These are phyloP conservation scores for Acrobasis repandana DNA, from an alignment of 2,888 invertebrate genomes.

Conservation along the genomic window DNA sequence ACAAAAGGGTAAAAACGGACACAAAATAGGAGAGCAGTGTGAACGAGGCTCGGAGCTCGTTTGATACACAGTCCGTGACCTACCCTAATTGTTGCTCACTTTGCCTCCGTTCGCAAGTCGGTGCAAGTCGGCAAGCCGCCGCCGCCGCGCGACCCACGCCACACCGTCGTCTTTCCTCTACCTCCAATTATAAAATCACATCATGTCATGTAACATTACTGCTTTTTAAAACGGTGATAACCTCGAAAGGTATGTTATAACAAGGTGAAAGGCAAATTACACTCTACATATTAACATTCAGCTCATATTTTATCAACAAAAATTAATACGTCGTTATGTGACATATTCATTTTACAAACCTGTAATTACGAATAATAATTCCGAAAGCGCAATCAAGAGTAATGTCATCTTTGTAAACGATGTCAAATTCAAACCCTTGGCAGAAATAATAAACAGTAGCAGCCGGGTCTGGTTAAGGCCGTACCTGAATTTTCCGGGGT, in stretches of 20 bases:
- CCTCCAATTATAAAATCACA: constrained; percentile 19
- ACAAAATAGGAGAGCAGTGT: neutral
- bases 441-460: constrained; percentile 17
- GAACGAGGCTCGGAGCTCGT: neutral
- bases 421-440: neutral
- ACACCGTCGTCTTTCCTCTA: neutral
- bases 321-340: neutral
- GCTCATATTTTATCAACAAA: constrained; percentile 1
- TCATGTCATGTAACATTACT: constrained; percentile 13
- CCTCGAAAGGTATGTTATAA: neutral
- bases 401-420: constrained; percentile 8
- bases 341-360: constrained; percentile 2
- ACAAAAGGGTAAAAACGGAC: neutral
- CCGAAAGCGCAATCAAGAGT: neutral
- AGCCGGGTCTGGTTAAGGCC: neutral
- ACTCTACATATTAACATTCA: constrained; percentile 3
- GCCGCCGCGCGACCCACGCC: neutral
- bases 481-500: too few species aligned
- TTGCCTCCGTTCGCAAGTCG: constrained; percentile 14
- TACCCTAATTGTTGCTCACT: constrained; percentile 31
- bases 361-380: neutral
- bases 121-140: constrained; percentile 4
- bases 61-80: constrained; percentile 25
- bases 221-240: constrained; percentile 19
- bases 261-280: constrained; percentile 10